Evolutionary conservation across 1,140 invertebrate genomes (phyloP), one percentile per base, ranked within the genome.

Genomic region (Nephila pilipes): DNA sequence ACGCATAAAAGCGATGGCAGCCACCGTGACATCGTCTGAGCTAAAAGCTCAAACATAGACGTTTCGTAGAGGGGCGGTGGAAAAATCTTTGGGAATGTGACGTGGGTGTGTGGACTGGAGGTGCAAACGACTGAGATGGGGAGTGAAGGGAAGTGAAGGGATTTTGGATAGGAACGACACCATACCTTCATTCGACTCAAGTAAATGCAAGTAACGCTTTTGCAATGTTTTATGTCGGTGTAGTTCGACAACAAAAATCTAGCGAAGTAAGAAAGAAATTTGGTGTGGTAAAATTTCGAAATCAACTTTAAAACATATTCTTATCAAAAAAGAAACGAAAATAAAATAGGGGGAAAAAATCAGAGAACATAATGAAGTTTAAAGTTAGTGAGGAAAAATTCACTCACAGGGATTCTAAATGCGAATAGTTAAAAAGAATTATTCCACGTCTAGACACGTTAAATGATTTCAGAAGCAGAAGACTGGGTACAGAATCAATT

Each of bases 21-120:
- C 38, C 63, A 81, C 79, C 75, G 79, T 91, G 89, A 91, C 89
- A 91, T 91, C 89, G 89, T 80, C 38, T 46, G 79, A 65, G 89
- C 79, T 91, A 91, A 91, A 83, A 91, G 89, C 89, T 91, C 89
- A 91, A 91, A 91, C 89, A 91, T 29, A 80, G 54, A 57, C 65
- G 55, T 79, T 88, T 88, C 29, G 38, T 20, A 29, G 25, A 36
- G 38, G 25, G 75, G 46, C 25, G 29, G 54, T 18, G 2, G 80
- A 38, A 54, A 69, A 22, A 36, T 54, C 54, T 54, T 38, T 63
- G 0, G 57, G 29, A 20, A 25, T 20, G 58, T 18, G 32, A 18
- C n/a, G 54, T 14, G 54, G n/a, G 8, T 10, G 12, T 85, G 85
- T 57, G 38, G 32, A 54, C 22, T 18, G 12, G 38, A 65, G n/a